Percentiles rank a stretch among this genome's conserved stretches.
phyloP scores from a whole-genome alignment of 2,888 invertebrate genomes.

The Steinernema carpocapsae region DNA sequence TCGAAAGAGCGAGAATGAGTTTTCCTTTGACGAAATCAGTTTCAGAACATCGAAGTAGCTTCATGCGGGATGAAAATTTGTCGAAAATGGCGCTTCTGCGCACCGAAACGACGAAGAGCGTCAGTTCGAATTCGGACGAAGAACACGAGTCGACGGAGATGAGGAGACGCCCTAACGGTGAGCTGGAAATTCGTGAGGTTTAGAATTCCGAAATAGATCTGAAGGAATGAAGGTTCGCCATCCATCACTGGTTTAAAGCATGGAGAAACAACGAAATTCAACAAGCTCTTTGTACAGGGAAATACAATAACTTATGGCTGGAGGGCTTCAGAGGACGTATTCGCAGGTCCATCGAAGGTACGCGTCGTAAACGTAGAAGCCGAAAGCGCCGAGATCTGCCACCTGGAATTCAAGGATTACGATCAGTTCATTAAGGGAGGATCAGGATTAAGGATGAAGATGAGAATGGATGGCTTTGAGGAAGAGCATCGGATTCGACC shows the following conservation, averaged over 20 bases:
- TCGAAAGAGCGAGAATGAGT: too few species aligned
- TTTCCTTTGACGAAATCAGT: background rate
- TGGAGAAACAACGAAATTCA: background rate
- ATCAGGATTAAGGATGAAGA: too few species aligned
- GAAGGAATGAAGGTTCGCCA: too few species aligned
- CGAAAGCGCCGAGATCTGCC: background rate
- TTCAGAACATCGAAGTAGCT: conserved; percentile 8
- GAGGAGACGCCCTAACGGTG: conserved; percentile 20
- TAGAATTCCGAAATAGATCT: too few species aligned
- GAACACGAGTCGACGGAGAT: conserved; percentile 4
- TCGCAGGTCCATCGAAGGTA: conserved; percentile 29
- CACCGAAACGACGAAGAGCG: conserved; percentile 24
- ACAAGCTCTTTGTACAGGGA: conserved; percentile 11
- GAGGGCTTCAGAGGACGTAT: background rate
- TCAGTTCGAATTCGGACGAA: conserved; percentile 23
- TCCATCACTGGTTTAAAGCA: too few species aligned
- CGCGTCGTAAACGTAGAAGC: conserved; percentile 27
- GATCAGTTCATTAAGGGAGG: background rate
- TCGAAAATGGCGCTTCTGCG: conserved; percentile 24
- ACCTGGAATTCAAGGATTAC: background rate
- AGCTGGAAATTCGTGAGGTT: background rate
- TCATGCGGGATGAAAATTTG: conserved; percentile 11
- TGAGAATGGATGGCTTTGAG: too few species aligned
- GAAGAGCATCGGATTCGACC: too few species aligned
- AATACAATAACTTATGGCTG: background rate